Evolutionary conservation across 2,113 vertebrate species (phyloP).

Genomic region (Zeus faber): DNA sequence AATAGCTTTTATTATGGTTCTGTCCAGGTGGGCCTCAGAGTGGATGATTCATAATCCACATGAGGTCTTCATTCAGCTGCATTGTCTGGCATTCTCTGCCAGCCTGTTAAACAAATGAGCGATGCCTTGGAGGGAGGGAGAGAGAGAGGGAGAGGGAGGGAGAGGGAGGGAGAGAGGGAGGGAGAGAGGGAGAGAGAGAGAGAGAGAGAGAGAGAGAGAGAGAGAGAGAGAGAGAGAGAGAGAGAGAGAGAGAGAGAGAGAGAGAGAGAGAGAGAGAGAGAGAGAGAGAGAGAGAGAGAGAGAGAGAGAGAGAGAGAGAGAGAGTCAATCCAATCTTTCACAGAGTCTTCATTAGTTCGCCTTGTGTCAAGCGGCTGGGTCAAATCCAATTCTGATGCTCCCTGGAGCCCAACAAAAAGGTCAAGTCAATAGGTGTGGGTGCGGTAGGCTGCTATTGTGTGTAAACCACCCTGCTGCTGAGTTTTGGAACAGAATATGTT

Average conservation of each 20-base stretch:
- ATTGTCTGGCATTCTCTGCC: slow-evolving; percentile 29
- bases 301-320: no score
- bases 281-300: no score
- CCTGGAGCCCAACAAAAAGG: slow-evolving; percentile 54
- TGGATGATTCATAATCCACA: no score
- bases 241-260: no score
- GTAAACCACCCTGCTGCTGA: no score
- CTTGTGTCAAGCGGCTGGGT: slow-evolving; percentile 55
- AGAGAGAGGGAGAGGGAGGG: slow-evolving; percentile 3
- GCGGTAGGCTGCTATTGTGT: no score
- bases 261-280: no score
- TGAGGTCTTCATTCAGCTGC: slow-evolving; percentile 32
- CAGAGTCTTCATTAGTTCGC: slow-evolving; percentile 71
- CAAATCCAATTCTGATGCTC: slow-evolving; percentile 52
- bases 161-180: background rate
- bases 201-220: background rate
- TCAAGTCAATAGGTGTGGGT: slow-evolving; percentile 52
- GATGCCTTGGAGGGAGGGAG: no score
- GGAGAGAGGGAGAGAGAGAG: slow-evolving; percentile 21
- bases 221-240: no score
- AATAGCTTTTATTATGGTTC: no score
- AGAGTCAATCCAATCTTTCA: slow-evolving; percentile 43
- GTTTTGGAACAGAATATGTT: no score
- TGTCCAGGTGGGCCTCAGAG: no score
- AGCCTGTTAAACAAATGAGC: slow-evolving; percentile 55